Base-by-base conservation (phyloP, 2,113 vertebrate genomes). In the Podilymbus podiceps region DNA sequence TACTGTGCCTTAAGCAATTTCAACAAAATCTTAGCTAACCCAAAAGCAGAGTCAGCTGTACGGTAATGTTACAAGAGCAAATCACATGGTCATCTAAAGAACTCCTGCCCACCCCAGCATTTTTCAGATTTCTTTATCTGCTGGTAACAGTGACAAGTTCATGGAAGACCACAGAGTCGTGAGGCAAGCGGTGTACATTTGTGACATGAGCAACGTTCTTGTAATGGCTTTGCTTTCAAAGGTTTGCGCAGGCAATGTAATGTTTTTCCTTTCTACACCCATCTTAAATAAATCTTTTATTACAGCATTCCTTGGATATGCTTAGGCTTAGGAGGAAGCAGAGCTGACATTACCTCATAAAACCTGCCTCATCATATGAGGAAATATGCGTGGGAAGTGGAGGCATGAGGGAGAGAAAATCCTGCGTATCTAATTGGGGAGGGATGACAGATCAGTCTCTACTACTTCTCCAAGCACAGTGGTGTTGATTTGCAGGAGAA, bases 321-420 rank as follows among this genome's bases (percentile, higher is more conserved):
- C 40, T 18, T 8, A 28, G 60, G 49, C 58, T 76, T 18, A 49
- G 1, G 69, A 55, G 35, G 28, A 47, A 27, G 8, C 23, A 58
- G 72, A 90, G 50, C 68, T 78, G 42, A 7, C 9, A 22, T 7
- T 8, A 24, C 9, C 49, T 69, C 76, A 52, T 31, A n/a, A 66
- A 72, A 18, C 53, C 33, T 75, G 52, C 21, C 35, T 58, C 20
- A 15, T 5, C 5, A 1, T 1, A 33, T 30, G 40, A 66, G 53
- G 59, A 69, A 62, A 76, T 0, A 8, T 1, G 10, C 9, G 18
- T 2, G 16, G 71, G 35, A 63, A 47, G 33, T 0, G 5, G 27
- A 60, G 58, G 86, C 53, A 72, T 0, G 0, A 50, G n/a, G 60
- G 52, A 79, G 49, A 44, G 52, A 59, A 63, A 59, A 33, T 17